These are phyloP conservation scores for Amphimedon queenslandica DNA, from an alignment of 37 sponge, comb jelly and placozoan species.

Conservation along the genomic window DNA sequence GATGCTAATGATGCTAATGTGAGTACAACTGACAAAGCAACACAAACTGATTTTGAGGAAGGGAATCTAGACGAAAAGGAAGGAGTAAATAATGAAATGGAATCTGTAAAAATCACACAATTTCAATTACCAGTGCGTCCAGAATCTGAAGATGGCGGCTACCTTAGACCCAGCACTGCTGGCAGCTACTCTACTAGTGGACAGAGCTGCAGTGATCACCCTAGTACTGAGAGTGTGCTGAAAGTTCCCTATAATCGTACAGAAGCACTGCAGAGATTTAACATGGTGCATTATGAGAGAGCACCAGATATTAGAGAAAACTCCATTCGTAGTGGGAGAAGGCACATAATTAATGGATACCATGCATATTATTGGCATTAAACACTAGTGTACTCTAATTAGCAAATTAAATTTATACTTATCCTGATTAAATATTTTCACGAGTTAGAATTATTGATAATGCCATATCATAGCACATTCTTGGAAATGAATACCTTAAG, in stretches of 20 bases:
- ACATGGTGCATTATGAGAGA: constrained; percentile 42
- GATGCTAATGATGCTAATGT: neutral
- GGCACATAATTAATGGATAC: constrained; percentile 72
- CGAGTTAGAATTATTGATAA: too few species aligned
- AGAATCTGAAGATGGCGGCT: neutral
- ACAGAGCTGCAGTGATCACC: neutral
- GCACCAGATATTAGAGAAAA: constrained; percentile 73
- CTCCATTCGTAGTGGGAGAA: constrained; percentile 41
- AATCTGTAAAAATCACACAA: neutral
- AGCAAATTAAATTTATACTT: too few species aligned
- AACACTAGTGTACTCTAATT: too few species aligned
- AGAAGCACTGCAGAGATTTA: constrained; percentile 36
- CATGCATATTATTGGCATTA: constrained; percentile 80
- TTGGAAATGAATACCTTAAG: too few species aligned
- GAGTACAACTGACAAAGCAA: constrained; percentile 9
- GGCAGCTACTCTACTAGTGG: neutral
- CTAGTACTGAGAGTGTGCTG: constrained; percentile 1
- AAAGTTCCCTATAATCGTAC: constrained; percentile 32
- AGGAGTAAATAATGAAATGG: neutral
- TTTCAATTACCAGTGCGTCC: neutral
- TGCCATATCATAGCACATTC: too few species aligned
- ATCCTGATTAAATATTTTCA: too few species aligned
- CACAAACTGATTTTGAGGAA: constrained; percentile 20
- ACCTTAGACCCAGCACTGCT: constrained; percentile 13
- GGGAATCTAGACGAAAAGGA: neutral